These are phyloP conservation scores for Gymnocheta viridis DNA, from an alignment of 2,888 invertebrate genomes.

Conservation along the genomic window DNA sequence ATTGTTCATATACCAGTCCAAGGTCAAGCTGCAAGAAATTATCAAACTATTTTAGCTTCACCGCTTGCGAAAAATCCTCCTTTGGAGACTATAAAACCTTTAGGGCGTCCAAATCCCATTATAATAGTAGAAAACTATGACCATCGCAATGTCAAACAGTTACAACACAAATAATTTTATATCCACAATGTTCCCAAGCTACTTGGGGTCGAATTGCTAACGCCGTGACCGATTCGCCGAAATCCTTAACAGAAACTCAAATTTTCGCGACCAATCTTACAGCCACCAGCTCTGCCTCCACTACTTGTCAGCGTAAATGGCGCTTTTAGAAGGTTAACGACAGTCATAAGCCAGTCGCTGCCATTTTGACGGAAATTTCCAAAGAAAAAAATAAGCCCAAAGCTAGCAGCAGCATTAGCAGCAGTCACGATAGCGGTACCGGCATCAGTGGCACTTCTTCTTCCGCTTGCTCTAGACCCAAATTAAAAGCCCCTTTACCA, in stretches of 20 bases:
- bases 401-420: not conserved
- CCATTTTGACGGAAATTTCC: not conserved
- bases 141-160: constrained; percentile 72
- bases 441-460: constrained; percentile 62
- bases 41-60: not conserved
- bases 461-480: constrained; percentile 2
- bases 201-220: constrained; percentile 73
- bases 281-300: not conserved
- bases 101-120: constrained; percentile 73
- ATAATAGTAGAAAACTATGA: constrained; percentile 78
- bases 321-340: constrained; percentile 13
- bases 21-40: not conserved
- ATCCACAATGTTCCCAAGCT: constrained; percentile 75
- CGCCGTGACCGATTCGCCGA: not conserved
- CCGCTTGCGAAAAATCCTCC: not conserved
- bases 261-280: not conserved
- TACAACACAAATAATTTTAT: constrained; percentile 75
- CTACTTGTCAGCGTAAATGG: constrained; percentile 39
- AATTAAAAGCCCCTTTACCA: constrained; percentile 2
- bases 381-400: not conserved
- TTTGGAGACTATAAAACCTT: not conserved
- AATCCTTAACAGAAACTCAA: not conserved
- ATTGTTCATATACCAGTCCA: constrained; percentile 12
- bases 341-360: not conserved
- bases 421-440: constrained; percentile 13